A percentile compares a stretch with the other conserved stretches of the same genome.
Conservation (phyloP, 2,113 vertebrate genomes). For the Proteles cristata region DNA sequence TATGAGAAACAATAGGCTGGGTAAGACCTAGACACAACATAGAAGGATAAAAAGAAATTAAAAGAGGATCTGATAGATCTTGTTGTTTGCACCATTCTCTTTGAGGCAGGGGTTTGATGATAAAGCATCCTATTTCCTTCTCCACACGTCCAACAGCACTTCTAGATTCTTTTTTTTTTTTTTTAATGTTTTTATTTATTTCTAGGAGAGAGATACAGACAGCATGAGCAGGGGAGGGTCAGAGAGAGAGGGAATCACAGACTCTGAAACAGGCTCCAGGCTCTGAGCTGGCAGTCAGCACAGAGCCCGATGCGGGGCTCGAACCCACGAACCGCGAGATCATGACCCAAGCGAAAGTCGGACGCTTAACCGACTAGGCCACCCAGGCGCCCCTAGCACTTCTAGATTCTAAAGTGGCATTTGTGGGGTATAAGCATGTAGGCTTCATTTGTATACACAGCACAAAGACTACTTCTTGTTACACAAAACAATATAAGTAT, state of each 20-base stretch:
- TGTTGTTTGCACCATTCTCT: background rate
- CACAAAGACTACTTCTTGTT: background rate
- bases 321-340: no score
- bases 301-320: no score
- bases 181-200: no score
- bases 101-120: background rate
- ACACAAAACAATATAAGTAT: slow-evolving; percentile 22
- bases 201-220: no score
- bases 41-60: background rate
- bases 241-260: no score
- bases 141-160: background rate
- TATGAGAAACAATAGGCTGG: background rate
- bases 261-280: no score
- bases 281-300: no score
- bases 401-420: background rate
- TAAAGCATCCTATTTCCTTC: background rate
- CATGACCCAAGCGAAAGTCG: no score
- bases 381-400: no score
- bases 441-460: background rate
- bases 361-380: no score
- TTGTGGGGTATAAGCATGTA: background rate
- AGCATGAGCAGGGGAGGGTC: no score
- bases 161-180: background rate
- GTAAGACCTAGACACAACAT: background rate
- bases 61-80: background rate